These are phyloP conservation scores for Nannoperca australis DNA, from an alignment of 2,797 vertebrate species.

Conservation along the genomic window DNA sequence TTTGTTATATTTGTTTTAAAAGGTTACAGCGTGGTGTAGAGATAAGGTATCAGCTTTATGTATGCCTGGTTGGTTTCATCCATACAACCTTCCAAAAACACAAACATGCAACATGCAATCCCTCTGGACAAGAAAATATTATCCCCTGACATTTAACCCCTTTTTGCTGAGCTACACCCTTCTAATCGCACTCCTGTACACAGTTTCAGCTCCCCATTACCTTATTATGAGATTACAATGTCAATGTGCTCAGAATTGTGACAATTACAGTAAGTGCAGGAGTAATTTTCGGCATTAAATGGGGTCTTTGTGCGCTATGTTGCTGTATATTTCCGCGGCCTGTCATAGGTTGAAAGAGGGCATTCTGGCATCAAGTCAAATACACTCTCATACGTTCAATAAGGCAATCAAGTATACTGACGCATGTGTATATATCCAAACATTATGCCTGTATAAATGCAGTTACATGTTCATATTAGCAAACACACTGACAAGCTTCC, in stretches of 20 bases:
- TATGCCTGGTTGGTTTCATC: slow-evolving; percentile 31
- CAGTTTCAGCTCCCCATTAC: slow-evolving; percentile 80
- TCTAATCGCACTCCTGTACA: slow-evolving; percentile 78
- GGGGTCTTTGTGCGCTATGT: slow-evolving; percentile 71
- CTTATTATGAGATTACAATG: slow-evolving; percentile 85
- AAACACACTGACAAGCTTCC: slow-evolving; percentile 43
- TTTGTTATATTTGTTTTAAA: slow-evolving; percentile 23
- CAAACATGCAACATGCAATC: slow-evolving; percentile 29
- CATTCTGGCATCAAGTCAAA: slow-evolving; percentile 30
- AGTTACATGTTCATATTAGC: slow-evolving; percentile 33
- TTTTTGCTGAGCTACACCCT: slow-evolving; percentile 66
- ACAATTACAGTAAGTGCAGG: slow-evolving; percentile 82
- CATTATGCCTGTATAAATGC: neutral
- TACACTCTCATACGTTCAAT: slow-evolving; percentile 32
- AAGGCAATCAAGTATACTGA: slow-evolving; percentile 38
- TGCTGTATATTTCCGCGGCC: slow-evolving; percentile 54
- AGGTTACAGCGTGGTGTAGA: neutral
- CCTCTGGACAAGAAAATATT: slow-evolving; percentile 42
- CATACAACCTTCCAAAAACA: slow-evolving; percentile 17
- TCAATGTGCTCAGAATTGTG: slow-evolving; percentile 78
- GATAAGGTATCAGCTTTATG: slow-evolving; percentile 23
- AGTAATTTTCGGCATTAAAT: slow-evolving; percentile 79
- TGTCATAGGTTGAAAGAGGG: slow-evolving; percentile 60
- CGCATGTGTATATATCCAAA: neutral
- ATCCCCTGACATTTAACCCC: slow-evolving; percentile 68